A percentile compares a stretch with the other conserved stretches of the same genome.
phyloP scores from a whole-genome alignment of 2,113 vertebrate genomes.

The Oplegnathus fasciatus region DNA sequence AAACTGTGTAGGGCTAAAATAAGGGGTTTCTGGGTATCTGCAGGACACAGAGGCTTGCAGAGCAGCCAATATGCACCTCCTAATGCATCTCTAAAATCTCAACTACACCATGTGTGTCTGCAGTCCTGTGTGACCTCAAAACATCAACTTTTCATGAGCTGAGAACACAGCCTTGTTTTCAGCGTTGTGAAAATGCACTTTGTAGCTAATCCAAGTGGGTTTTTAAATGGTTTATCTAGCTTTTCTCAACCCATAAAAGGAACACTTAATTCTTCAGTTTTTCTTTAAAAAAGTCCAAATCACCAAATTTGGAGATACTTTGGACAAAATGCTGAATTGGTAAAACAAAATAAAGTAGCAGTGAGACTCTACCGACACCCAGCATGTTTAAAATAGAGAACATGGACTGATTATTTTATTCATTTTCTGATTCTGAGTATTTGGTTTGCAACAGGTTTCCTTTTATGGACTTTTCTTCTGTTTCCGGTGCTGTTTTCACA shows the following conservation, averaged over 20 bases:
- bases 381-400: background rate
- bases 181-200: background rate
- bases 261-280: background rate
- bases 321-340: background rate
- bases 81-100: background rate
- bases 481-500: background rate
- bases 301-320: background rate
- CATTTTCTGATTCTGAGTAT: background rate
- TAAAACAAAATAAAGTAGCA: background rate
- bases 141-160: background rate
- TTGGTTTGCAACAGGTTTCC: background rate
- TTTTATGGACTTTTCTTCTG: too few species aligned
- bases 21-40: background rate
- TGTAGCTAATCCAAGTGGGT: background rate
- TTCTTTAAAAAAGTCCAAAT: background rate
- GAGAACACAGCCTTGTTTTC: background rate
- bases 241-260: background rate
- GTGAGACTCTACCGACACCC: background rate
- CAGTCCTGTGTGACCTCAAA: background rate
- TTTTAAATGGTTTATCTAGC: background rate
- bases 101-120: background rate
- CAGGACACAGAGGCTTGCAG: background rate
- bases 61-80: background rate
- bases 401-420: background rate
- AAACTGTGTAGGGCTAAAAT: background rate